These are phyloP conservation scores for Dasysyrphus tricinctus DNA, from an alignment of 2,888 invertebrate species.

Conservation along the genomic window DNA sequence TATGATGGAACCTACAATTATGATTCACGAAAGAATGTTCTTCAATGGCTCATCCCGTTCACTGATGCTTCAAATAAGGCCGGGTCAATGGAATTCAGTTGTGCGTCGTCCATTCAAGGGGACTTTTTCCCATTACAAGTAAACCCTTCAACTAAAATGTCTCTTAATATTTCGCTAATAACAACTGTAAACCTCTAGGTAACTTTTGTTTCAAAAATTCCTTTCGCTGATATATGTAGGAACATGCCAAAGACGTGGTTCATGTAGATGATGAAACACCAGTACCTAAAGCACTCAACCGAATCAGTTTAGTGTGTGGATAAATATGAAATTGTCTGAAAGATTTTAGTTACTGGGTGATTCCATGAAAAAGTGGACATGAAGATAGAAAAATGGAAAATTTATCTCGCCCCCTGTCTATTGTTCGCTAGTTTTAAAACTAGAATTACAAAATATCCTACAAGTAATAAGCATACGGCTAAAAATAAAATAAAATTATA, in stretches of 20 bases:
- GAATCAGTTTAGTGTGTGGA: conserved; percentile 95
- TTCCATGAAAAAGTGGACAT: no score
- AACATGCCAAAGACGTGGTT: conserved; percentile 90
- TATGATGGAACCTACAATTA: no score
- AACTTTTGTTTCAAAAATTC: conserved; percentile 93
- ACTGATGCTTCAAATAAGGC: conserved; percentile 93
- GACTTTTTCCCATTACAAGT: conserved; percentile 98
- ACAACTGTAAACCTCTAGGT: conserved; percentile 76
- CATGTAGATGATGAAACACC: conserved; percentile 91
- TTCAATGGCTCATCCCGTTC: conserved; percentile 94
- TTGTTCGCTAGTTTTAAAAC: no score
- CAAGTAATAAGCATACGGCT: no score
- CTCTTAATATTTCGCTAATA: neutral
- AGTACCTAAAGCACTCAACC: conserved; percentile 93
- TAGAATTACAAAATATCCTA: no score
- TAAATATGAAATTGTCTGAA: conserved; percentile 97
- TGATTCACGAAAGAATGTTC: conserved; percentile 90
- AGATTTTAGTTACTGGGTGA: conserved; percentile 35
- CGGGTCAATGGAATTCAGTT: conserved; percentile 96
- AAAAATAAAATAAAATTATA: no score
- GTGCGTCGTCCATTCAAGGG: conserved; percentile 92
- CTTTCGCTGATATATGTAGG: conserved; percentile 96
- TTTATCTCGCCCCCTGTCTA: no score
- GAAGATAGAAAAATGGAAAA: no score
- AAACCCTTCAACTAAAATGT: neutral